Evolutionary conservation across 2,797 vertebrate genomes (phyloP).

Genomic region (Serranus cabrilla): DNA sequence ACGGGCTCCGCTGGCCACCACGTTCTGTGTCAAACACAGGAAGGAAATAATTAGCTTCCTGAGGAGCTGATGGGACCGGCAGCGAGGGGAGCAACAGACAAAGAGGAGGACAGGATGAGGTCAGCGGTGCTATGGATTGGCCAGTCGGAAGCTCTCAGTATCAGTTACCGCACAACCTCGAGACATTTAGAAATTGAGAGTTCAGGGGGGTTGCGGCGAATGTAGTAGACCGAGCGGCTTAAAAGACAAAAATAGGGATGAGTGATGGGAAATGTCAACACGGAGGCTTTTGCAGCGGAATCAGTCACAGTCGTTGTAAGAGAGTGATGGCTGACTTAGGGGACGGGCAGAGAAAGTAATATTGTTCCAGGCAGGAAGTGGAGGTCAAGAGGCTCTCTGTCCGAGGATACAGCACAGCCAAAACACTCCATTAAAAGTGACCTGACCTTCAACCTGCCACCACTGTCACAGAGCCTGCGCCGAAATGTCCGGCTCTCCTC

Average conservation of each 20-base stretch:
- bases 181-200: slow-evolving; percentile 47
- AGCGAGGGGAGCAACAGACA: slow-evolving; percentile 22
- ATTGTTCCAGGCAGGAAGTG: slow-evolving; percentile 58
- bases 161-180: slow-evolving; percentile 39
- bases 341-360: slow-evolving; percentile 53
- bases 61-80: slow-evolving; percentile 57
- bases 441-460: slow-evolving; percentile 69
- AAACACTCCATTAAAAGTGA: slow-evolving; percentile 62
- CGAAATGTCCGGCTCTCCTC: slow-evolving; percentile 48
- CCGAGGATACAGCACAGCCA: slow-evolving; percentile 51
- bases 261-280: slow-evolving; percentile 53
- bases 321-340: slow-evolving; percentile 34
- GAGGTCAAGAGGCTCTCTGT: slow-evolving; percentile 66
- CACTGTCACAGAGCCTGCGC: slow-evolving; percentile 34
- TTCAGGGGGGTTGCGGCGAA: slow-evolving; percentile 27
- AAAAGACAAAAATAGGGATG: slow-evolving; percentile 50
- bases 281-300: slow-evolving; percentile 9
- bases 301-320: slow-evolving; percentile 36
- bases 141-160: slow-evolving; percentile 46
- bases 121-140: slow-evolving; percentile 51
- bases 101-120: slow-evolving; percentile 61
- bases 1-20: slow-evolving; percentile 8
- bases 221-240: slow-evolving; percentile 35
- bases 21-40: slow-evolving; percentile 71
- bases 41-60: slow-evolving; percentile 81